A percentile compares a stretch with the other conserved stretches of the same genome.
phyloP scores from a whole-genome alignment of 2,888 invertebrate genomes.

The Ophion slaviceki region DNA sequence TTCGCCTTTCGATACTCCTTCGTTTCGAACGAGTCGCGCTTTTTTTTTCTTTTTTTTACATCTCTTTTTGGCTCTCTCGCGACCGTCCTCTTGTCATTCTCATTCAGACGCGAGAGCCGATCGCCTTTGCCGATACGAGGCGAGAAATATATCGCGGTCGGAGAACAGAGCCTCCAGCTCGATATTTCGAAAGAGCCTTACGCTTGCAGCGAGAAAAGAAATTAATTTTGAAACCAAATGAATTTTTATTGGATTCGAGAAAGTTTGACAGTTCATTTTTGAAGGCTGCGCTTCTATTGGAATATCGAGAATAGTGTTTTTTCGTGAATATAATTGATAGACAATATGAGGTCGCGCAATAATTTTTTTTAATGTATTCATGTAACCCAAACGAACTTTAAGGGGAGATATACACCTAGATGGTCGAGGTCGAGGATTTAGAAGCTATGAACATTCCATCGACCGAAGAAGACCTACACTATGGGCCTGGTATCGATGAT shows the following conservation, averaged over 20 bases:
- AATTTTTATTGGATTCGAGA: too few relatives aligned
- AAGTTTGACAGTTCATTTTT: background rate
- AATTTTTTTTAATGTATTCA: too few relatives aligned
- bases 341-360: too few relatives aligned
- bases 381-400: too few relatives aligned
- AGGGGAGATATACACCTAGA: too few relatives aligned
- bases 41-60: conserved; percentile 21
- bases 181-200: background rate
- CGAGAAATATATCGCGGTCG: conserved; percentile 36
- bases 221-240: too few relatives aligned
- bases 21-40: conserved; percentile 16
- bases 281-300: background rate
- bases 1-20: conserved; percentile 46
- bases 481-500: too few relatives aligned
- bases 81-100: conserved; percentile 47
- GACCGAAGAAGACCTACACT: too few relatives aligned
- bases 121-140: conserved; percentile 59
- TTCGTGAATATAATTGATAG: too few relatives aligned
- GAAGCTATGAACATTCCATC: too few relatives aligned
- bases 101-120: conserved; percentile 39
- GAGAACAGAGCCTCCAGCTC: background rate
- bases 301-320: background rate
- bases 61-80: conserved; percentile 14
- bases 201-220: background rate
- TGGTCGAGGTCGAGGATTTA: too few relatives aligned